These are phyloP conservation scores for Heteromurus nitidus DNA, from an alignment of 2,888 invertebrate genomes.

Conservation along the genomic window DNA sequence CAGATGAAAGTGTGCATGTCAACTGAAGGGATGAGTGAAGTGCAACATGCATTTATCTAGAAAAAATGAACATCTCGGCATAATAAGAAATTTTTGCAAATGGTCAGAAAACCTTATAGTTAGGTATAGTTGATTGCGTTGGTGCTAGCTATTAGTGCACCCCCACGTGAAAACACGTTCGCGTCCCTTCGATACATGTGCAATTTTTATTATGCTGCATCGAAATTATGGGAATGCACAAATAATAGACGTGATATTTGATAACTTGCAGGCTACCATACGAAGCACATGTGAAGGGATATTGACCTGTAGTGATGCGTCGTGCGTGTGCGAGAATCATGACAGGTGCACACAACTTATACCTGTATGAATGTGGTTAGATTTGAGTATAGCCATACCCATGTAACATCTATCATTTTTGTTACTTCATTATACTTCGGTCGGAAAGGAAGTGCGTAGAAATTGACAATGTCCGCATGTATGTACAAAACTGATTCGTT, in stretches of 20 bases:
- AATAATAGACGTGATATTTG: background rate
- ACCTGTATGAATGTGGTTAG: background rate
- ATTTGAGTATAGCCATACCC: background rate
- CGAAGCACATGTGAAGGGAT: conserved; percentile 3
- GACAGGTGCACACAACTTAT: background rate
- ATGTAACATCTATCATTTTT: background rate
- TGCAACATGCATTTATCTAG: conserved; percentile 32
- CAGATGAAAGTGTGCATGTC: conserved; percentile 18
- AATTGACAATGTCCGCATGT: too few relatives aligned
- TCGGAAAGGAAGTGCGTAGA: too few relatives aligned
- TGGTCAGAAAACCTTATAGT: background rate
- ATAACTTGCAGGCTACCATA: background rate
- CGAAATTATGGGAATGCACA: background rate
- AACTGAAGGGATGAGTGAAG: conserved; percentile 27
- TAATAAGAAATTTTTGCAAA: conserved; percentile 5
- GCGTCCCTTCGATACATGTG: background rate
- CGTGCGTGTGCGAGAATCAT: background rate
- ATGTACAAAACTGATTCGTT: too few relatives aligned
- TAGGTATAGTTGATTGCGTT: background rate
- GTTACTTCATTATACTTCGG: background rate
- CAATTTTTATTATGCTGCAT: background rate
- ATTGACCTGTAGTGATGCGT: conserved; percentile 21
- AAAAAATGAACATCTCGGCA: conserved; percentile 6
- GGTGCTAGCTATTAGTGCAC: background rate
- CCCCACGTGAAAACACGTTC: background rate